Conservation (phyloP, 1,140 invertebrate species). For the Stenopsyche tienmushanensis region DNA sequence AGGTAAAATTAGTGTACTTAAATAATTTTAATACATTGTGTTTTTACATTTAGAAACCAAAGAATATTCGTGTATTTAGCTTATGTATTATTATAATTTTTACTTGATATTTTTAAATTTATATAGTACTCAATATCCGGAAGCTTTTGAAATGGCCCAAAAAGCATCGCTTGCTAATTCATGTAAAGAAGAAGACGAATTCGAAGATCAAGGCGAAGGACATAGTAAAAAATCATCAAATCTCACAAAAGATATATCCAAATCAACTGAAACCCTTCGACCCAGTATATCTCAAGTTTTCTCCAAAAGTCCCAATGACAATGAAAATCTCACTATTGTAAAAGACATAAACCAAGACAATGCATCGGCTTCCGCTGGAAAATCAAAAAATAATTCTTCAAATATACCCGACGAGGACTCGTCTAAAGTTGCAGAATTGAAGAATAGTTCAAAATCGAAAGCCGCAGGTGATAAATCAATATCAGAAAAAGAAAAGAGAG, state of each 20-base stretch:
- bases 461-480: neutral
- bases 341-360: slow-evolving; percentile 16
- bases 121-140: slow-evolving; percentile 74
- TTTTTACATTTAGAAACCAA: too few species aligned
- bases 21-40: too few species aligned
- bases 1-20: slow-evolving; percentile 46
- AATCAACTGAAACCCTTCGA: slow-evolving; percentile 55
- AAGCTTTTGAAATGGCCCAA: slow-evolving; percentile 73
- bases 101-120: neutral
- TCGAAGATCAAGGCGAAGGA: slow-evolving; percentile 38
- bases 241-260: slow-evolving; percentile 53
- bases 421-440: slow-evolving; percentile 10
- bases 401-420: neutral
- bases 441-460: slow-evolving; percentile 2
- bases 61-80: too few species aligned
- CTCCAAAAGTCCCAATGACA: slow-evolving; percentile 21
- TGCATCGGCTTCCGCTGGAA: neutral
- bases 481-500: slow-evolving; percentile 25
- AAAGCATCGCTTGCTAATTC: slow-evolving; percentile 61
- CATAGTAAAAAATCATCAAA: slow-evolving; percentile 26
- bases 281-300: slow-evolving; percentile 44
- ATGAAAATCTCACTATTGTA: neutral
- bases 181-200: slow-evolving; percentile 54
- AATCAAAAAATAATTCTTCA: neutral
- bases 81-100: too few species aligned